Evolutionary conservation across 2,797 vertebrate species (phyloP), one percentile per base, ranked within the genome.

Genomic region (Catamblyrhynchus diadema): DNA sequence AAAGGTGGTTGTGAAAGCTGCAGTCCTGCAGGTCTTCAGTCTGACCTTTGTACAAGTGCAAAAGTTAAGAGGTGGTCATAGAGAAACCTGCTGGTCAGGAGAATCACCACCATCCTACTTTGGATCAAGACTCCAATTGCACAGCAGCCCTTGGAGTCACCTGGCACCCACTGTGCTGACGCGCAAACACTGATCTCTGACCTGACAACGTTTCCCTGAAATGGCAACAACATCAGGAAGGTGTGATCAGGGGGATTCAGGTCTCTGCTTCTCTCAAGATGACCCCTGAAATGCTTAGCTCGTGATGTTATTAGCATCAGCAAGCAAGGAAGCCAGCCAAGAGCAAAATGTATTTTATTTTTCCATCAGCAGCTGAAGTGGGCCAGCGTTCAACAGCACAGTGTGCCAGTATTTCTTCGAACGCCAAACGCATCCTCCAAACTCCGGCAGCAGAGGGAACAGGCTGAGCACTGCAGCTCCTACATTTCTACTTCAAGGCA

Each of bases 361-460:
- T 93, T 90, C 90, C 21, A 2, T 93, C 88, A 73, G 94, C 74
- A 86, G 56, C 8, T 94, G 87, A 91, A 90, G 82, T 10, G 50
- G 91, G 93, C 69, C 65, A 45, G 89, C 16, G 16, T 81, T 96
- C 92, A 96, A 64, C 65, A 60, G 69, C 59, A 90, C 59, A 9
- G 30, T 1, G 61, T 90, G 90, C 95, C 95, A 96, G 20, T 45
- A 84, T 91, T 96, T 96, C 96, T 96, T 96, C 44, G 82, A 96
- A 75, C 20, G 0, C 90, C 82, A 53, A 84, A 69, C 0, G 21
- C 44, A 35, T 12, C 93, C 88, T 79, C 57, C 93, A 50, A 47
- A 47, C 54, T 2, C 2, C 0, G n/a, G 53, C 65, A 82, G 91
- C 41, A n/a, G 33, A 59, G 25, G 4, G 27, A 94, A 73, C 1